phyloP scores from a whole-genome alignment of 2,888 invertebrate species.

The Drosophila demipolita region DNA sequence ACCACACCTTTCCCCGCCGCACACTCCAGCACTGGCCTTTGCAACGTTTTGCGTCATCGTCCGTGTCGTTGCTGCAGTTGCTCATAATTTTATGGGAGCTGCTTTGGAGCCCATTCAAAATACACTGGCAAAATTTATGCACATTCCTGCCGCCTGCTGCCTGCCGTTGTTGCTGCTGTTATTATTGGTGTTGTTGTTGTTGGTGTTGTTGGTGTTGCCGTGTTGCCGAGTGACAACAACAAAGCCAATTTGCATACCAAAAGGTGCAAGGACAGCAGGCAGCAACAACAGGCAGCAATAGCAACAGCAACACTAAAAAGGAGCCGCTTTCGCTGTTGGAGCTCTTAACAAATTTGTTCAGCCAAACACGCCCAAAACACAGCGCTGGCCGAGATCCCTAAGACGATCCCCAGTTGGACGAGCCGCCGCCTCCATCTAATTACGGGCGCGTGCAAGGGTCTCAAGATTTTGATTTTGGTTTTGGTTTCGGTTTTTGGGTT shows the following conservation, averaged over 20 bases:
- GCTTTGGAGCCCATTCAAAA: conserved; percentile 58
- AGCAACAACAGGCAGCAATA: conserved; percentile 5
- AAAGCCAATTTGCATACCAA: conserved; percentile 73
- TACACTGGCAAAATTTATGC: conserved; percentile 80
- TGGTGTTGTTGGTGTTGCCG: conserved; percentile 10
- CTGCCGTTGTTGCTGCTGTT: conserved; percentile 8
- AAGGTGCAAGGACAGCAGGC: conserved; percentile 60
- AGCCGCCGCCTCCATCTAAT: conserved; percentile 67
- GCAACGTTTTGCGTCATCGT: conserved; percentile 13
- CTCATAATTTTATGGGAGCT: conserved; percentile 82
- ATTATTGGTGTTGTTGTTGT: conserved; percentile 12
- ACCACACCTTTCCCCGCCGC: conserved; percentile 6
- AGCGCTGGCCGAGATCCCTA: conserved; percentile 18
- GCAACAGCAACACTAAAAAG: conserved; percentile 69
- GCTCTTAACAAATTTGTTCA: conserved; percentile 84
- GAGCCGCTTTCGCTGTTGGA: conserved; percentile 82
- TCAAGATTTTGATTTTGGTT: conserved; percentile 29
- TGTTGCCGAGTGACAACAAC: conserved; percentile 38
- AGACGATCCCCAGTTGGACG: conserved; percentile 9
- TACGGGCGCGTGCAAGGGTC: conserved; percentile 79
- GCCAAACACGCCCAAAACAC: conserved; percentile 80
- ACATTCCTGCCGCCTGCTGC: conserved; percentile 70
- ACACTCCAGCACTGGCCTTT: background rate
- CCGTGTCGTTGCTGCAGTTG: conserved; percentile 62
- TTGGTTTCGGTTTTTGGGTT: conserved; percentile 15